Evolutionary conservation across 2,888 invertebrate species (phyloP).

Genomic region (Thecophora atra): DNA sequence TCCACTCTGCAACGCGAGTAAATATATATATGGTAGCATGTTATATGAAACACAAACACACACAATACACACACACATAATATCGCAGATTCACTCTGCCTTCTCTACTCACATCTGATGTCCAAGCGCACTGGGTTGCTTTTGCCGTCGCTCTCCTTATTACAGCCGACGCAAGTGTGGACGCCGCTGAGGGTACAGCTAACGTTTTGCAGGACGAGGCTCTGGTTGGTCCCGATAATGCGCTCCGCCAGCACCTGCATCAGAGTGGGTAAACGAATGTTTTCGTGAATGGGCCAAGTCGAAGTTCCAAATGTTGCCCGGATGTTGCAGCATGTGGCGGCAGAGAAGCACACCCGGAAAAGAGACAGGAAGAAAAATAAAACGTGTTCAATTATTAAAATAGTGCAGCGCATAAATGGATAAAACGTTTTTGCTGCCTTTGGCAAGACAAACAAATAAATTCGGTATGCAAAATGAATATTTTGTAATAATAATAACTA

Average conservation of each 20-base stretch:
- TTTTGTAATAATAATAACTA: constrained; percentile 14
- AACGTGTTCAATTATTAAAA: constrained; percentile 29
- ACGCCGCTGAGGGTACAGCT: constrained; percentile 79
- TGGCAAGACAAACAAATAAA: constrained; percentile 29
- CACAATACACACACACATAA: too few species aligned
- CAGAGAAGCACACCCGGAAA: constrained; percentile 6
- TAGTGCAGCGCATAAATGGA: constrained; percentile 4
- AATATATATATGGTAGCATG: too few species aligned
- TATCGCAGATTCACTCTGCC: too few species aligned
- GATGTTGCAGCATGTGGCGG: constrained; percentile 36
- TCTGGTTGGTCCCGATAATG: constrained; percentile 88
- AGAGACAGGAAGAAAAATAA: constrained; percentile 11
- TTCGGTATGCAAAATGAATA: constrained; percentile 17
- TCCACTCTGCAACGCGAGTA: too few species aligned
- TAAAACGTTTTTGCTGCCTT: constrained; percentile 20
- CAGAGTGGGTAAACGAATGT: too few species aligned
- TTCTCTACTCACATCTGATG: constrained; percentile 79
- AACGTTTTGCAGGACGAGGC: constrained; percentile 87
- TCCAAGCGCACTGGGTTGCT: constrained; percentile 86
- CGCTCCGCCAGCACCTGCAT: constrained; percentile 82
- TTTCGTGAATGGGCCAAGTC: too few species aligned
- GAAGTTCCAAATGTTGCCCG: neutral
- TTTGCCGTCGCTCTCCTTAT: constrained; percentile 87
- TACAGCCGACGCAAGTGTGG: constrained; percentile 88
- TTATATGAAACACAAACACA: too few species aligned